These are phyloP conservation scores for Mythimna impura DNA, from an alignment of 2,888 invertebrate genomes.

Conservation along the genomic window DNA sequence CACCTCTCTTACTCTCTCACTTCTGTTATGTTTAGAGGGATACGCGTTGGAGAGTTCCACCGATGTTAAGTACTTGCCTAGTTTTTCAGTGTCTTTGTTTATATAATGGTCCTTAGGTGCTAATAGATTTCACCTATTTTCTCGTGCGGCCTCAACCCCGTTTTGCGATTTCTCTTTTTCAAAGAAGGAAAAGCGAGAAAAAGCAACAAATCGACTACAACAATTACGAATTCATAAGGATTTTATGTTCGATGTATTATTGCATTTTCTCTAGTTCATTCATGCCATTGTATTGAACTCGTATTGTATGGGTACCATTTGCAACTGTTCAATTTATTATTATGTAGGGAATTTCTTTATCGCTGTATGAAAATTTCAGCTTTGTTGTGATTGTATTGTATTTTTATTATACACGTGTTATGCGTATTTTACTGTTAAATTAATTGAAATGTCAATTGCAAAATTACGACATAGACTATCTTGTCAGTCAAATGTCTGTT, in stretches of 20 bases:
- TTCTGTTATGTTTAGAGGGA: no score
- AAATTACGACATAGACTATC: background rate
- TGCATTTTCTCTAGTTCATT: constrained; percentile 46
- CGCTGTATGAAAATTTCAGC: constrained; percentile 21
- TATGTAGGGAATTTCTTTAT: constrained; percentile 33
- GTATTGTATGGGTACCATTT: constrained; percentile 48
- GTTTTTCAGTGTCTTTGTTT: no score
- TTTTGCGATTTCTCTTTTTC: background rate
- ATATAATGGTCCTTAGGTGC: background rate
- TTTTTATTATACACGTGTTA: constrained; percentile 8
- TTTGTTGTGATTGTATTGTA: constrained; percentile 37
- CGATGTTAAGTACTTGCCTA: background rate
- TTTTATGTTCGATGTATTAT: constrained; percentile 44
- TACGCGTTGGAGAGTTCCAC: no score
- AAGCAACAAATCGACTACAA: constrained; percentile 13
- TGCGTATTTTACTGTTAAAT: constrained; percentile 1
- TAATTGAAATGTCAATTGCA: constrained; percentile 14
- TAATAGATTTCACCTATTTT: background rate
- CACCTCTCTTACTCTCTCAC: no score
- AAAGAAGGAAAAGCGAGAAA: background rate
- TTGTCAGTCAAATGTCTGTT: background rate
- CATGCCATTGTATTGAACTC: constrained; percentile 40
- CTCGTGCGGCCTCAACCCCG: background rate
- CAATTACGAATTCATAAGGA: constrained; percentile 29
- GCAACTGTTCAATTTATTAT: constrained; percentile 50